Conservation (phyloP, 2,888 invertebrate species). For the Drosophila siamana region DNA sequence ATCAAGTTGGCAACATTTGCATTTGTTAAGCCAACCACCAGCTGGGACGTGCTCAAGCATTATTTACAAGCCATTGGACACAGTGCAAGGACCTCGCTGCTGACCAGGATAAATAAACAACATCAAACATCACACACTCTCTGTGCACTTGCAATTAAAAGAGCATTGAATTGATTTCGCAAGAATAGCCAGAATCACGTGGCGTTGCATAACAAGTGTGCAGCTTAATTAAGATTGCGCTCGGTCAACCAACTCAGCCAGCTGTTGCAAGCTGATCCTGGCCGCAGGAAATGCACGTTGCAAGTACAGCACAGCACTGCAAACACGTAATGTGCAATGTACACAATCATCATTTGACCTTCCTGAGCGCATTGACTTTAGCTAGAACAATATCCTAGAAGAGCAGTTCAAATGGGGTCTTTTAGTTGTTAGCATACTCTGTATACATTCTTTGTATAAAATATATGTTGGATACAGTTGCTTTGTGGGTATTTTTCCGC, state of each 20-base stretch:
- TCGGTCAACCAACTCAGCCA: slow-evolving; percentile 35
- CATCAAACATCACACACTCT: not conserved
- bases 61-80: slow-evolving; percentile 45
- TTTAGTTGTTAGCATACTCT: not conserved
- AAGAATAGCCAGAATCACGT: slow-evolving; percentile 10
- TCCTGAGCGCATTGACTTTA: slow-evolving; percentile 6
- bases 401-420: not conserved
- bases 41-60: slow-evolving; percentile 17
- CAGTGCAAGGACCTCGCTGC: slow-evolving; percentile 57
- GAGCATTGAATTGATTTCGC: slow-evolving; percentile 48
- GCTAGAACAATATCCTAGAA: not conserved
- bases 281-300: slow-evolving; percentile 65
- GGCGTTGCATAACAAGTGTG: slow-evolving; percentile 43
- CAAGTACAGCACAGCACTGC: slow-evolving; percentile 57
- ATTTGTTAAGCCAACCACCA: not conserved
- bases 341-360: not conserved
- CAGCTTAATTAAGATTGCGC: slow-evolving; percentile 53
- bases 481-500: no score
- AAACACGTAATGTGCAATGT: slow-evolving; percentile 1
- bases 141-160: slow-evolving; percentile 55
- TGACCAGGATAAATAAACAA: slow-evolving; percentile 15
- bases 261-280: slow-evolving; percentile 33
- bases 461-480: no score
- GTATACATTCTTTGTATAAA: not conserved
- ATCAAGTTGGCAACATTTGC: slow-evolving; percentile 20